Evolutionary conservation across 1,140 invertebrate species (phyloP).

Genomic region (Pomacea maculata): DNA sequence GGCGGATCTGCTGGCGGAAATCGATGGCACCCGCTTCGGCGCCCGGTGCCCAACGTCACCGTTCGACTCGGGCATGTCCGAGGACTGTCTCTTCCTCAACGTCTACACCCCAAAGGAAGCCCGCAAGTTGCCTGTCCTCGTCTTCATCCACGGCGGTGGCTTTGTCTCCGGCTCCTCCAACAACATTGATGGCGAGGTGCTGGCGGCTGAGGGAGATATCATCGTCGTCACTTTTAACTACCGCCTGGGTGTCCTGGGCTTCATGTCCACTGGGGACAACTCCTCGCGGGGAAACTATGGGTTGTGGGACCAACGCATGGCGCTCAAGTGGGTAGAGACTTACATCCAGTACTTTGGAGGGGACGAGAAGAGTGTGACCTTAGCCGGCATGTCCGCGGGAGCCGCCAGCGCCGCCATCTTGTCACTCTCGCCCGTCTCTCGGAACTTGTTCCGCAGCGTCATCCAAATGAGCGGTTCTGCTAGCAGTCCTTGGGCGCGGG

Average conservation of each 20-base stretch:
- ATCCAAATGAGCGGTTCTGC: slow-evolving; percentile 22
- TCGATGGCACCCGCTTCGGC: slow-evolving; percentile 15
- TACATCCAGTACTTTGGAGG: slow-evolving; percentile 81
- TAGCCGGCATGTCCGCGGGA: slow-evolving; percentile 91
- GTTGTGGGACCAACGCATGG: slow-evolving; percentile 50
- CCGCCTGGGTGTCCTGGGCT: slow-evolving; percentile 65
- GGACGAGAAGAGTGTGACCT: slow-evolving; percentile 83
- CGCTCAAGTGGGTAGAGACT: slow-evolving; percentile 65
- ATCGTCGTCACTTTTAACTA: slow-evolving; percentile 70
- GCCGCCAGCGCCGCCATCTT: slow-evolving; percentile 66
- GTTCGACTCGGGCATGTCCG: slow-evolving; percentile 17
- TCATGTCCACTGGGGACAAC: slow-evolving; percentile 69
- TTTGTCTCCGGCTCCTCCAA: slow-evolving; percentile 36
- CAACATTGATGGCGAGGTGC: slow-evolving; percentile 48
- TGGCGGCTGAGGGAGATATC: slow-evolving; percentile 60
- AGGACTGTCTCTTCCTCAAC: slow-evolving; percentile 49
- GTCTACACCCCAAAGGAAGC: slow-evolving; percentile 25
- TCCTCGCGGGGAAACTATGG: slow-evolving; percentile 41
- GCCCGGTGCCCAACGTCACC: slow-evolving; percentile 8
- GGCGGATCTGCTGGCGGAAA: neutral
- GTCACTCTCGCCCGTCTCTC: slow-evolving; percentile 42
- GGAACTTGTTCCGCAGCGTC: slow-evolving; percentile 23
- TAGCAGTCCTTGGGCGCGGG: slow-evolving; percentile 13
- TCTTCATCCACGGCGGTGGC: slow-evolving; percentile 41
- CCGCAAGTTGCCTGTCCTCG: slow-evolving; percentile 24